Evolutionary conservation across 2,797 vertebrate genomes (phyloP), one percentile per base, ranked within the genome.

Genomic region (Nyctalus aviator): DNA sequence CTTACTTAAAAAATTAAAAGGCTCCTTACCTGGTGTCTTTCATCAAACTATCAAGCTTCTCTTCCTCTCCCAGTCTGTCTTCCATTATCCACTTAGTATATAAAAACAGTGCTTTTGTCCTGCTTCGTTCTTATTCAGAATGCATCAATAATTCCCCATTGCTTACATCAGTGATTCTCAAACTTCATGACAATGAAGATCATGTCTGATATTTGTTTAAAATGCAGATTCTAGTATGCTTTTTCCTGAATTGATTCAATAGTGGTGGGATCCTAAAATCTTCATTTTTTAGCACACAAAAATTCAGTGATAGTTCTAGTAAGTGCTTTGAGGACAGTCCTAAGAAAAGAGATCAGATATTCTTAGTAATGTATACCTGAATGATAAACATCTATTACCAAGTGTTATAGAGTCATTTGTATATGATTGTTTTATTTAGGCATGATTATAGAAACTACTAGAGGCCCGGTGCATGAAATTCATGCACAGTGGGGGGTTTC

Each of bases 371-470:
- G 7, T 66, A 62, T 17, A 32, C 2, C 10, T 64, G 59, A 85
- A 79, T 11, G 76, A 69, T 82, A 96, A 93, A 82, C 88, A 57
- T 21, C 71, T 93, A 3, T 64, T 66, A 59, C 14, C 48, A 90
- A 78, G 23, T 25, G 13, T 86, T 50, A 66, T 41, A 79, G 7
- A 76, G 2, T 48, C 12, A 84, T 59, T 69, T 77, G 69, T 32
- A 53, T 5, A 15, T 25, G 78, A 71, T 88, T 35, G 86, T 20
- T 68, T 90, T 41, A 66, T 25, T 88, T 91, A 82, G 9, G 4
- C 17, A 81, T 78, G 32, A 90, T 83, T 57, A 68, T 32, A 7
- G 77, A 94, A 93, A 59, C 18, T 21, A 53, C 53, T 55, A 55
- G 53, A 55, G 53, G 53, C 53, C 21, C 21, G 0, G 53, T 55